Evolutionary conservation across 2,888 invertebrate genomes (phyloP), one percentile per base, ranked within the genome.

Genomic region (Listrodromus nycthemerus): DNA sequence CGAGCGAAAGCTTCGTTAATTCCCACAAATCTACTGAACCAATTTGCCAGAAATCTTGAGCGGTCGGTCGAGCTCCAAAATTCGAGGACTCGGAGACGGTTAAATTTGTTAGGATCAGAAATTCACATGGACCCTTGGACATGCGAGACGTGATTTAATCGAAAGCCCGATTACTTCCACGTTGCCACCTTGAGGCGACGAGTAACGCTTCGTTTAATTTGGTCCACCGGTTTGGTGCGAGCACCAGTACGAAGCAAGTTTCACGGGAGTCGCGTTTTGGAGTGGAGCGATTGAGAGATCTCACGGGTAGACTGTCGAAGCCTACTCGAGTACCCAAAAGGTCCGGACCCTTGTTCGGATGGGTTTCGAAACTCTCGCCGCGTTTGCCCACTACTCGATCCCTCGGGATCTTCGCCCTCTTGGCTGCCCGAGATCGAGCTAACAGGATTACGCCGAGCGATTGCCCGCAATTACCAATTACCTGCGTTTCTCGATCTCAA

Each of bases 381-480:
- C 50, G 66, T 55, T 83, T 41, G 27, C 30, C 52, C 55, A 66
- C 19, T 79, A 66, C 69, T 80, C 84, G 73, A 76, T 73, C 73
- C 85, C 87, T 81, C 69, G 24, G 89, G 85, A 89, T 84, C 85
- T 86, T 91, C 92, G 89, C 90, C 90, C 92, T 91, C 90, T 92
- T 92, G 90, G 87, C 87, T 91, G 90, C 93, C 92, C 89, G 91
- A 93, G 87, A 89, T 89, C 78, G 55, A 83, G 84, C 79, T 91
- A 91, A 92, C 87, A 87, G 87, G 89, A 92, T 93, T 92, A 91
- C 86, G 77, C 67, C 86, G 86, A 74, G 83, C 88, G 87, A 89
- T 89, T 91, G 87, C 87, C 75, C 85, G 85, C 87, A 80, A 88
- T 88, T 88, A 88, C 87, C 90, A 90, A 90, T 90, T 91, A 90